Conservation (phyloP, 1,140 invertebrate species). For the Stenopsyche tienmushanensis region DNA sequence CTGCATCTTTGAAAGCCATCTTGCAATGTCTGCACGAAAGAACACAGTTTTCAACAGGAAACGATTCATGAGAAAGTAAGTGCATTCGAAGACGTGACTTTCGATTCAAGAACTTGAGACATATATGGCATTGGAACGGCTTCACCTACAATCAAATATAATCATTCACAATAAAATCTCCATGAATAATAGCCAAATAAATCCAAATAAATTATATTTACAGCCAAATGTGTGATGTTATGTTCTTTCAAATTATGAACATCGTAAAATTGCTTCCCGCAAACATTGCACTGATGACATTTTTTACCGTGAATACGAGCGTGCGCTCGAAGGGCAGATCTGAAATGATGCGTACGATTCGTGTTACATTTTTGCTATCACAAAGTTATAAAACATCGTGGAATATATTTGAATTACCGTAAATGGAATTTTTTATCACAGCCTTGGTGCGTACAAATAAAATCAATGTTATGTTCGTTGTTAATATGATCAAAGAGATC, state of each 20-base stretch:
- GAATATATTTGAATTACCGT: slow-evolving; percentile 41
- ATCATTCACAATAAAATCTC: slow-evolving; percentile 1
- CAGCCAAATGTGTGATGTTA: slow-evolving; percentile 55
- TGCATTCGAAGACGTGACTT: slow-evolving; percentile 55
- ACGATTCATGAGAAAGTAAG: slow-evolving; percentile 52
- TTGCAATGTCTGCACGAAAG: slow-evolving; percentile 48
- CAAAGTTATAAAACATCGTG: background rate
- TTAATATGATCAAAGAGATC: slow-evolving; percentile 40
- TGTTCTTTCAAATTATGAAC: slow-evolving; percentile 57
- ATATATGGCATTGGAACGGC: slow-evolving; percentile 58
- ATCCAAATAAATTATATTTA: slow-evolving; percentile 33
- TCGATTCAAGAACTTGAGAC: slow-evolving; percentile 54
- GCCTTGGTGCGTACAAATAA: slow-evolving; percentile 22
- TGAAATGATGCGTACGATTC: slow-evolving; percentile 31
- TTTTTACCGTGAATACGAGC: slow-evolving; percentile 54
- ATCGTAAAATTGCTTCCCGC: slow-evolving; percentile 54
- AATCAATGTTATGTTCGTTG: slow-evolving; percentile 29
- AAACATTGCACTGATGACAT: slow-evolving; percentile 53
- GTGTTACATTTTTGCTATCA: background rate
- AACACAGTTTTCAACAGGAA: slow-evolving; percentile 45
- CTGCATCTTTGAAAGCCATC: slow-evolving; percentile 46
- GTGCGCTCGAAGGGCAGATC: slow-evolving; percentile 56
- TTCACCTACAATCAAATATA: slow-evolving; percentile 46
- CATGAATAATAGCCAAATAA: background rate
- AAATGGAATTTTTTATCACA: slow-evolving; percentile 46